phyloP scores from a whole-genome alignment of 30 jellyfish, hydroid and myxozoan genomes.

The Mastigias papua region DNA sequence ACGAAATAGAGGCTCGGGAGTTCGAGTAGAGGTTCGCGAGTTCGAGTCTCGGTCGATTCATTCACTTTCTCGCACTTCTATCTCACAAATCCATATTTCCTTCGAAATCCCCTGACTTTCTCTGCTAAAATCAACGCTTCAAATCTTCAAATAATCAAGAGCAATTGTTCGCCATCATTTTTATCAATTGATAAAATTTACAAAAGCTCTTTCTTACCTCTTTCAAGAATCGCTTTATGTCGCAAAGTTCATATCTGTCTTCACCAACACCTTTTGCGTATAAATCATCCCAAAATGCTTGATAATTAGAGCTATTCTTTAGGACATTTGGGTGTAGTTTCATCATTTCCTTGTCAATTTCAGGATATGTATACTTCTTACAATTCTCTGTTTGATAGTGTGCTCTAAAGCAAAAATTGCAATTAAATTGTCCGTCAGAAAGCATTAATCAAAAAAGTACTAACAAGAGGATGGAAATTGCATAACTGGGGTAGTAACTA shows the following conservation, averaged over 20 bases:
- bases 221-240: conserved; percentile 49
- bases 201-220: conserved; percentile 32
- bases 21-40: too few relatives aligned
- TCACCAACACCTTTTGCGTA: conserved; percentile 46
- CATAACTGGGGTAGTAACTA: too few relatives aligned
- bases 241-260: conserved; percentile 58
- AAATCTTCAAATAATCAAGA: too few relatives aligned
- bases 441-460: too few relatives aligned
- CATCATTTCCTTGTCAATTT: conserved; percentile 17
- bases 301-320: conserved; percentile 7
- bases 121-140: too few relatives aligned
- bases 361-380: conserved; percentile 15
- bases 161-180: neutral
- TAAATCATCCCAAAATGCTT: conserved; percentile 29
- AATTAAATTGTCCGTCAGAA: neutral
- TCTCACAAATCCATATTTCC: too few relatives aligned
- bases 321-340: conserved; percentile 1
- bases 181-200: neutral
- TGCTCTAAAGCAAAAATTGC: conserved; percentile 28
- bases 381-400: conserved; percentile 43
- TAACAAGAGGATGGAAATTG: too few relatives aligned
- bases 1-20: too few relatives aligned
- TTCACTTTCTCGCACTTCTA: too few relatives aligned
- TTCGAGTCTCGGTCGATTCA: too few relatives aligned
- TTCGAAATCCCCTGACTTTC: too few relatives aligned